Percentiles rank a stretch among this genome's conserved stretches.
phyloP scores from a whole-genome alignment of 2,888 invertebrate species.

The Caenorhabditis sulstoni region DNA sequence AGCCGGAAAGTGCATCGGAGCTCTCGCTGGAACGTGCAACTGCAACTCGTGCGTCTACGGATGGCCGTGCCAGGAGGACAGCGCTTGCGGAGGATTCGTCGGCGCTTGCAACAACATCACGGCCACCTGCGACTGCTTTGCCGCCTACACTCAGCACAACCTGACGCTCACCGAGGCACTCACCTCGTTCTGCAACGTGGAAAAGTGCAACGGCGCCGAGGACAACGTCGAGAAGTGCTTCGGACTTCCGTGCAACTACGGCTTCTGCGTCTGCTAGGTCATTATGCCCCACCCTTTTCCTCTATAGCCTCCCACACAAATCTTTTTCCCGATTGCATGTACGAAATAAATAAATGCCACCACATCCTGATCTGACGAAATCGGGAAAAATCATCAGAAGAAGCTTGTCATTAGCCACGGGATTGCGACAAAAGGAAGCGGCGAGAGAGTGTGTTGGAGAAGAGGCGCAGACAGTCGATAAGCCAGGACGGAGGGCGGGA shows the following conservation, averaged over 20 bases:
- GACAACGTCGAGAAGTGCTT: conserved; percentile 53
- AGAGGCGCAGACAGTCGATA: conserved; percentile 7
- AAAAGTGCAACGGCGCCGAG: conserved; percentile 48
- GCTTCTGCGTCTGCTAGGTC: conserved; percentile 57
- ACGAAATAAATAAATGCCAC: conserved; percentile 44
- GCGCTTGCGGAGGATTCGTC: conserved; percentile 58
- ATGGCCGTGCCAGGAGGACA: conserved; percentile 60
- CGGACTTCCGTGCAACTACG: conserved; percentile 61
- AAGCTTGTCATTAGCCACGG: conserved; percentile 31
- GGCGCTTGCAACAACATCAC: conserved; percentile 56
- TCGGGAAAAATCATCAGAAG: conserved; percentile 18
- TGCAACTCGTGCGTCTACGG: conserved; percentile 57
- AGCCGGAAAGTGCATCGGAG: conserved; percentile 60
- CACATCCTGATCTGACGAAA: conserved; percentile 12
- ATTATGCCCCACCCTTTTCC: conserved; percentile 4
- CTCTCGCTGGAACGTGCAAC: conserved; percentile 58
- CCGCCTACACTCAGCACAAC: conserved; percentile 50
- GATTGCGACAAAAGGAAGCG: conserved; percentile 20
- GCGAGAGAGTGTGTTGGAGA: not conserved
- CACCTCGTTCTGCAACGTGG: conserved; percentile 56
- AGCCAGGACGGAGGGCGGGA: conserved; percentile 15
- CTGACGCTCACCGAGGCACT: conserved; percentile 51
- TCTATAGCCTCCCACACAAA: conserved; percentile 1
- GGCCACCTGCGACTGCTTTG: conserved; percentile 57
- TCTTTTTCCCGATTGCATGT: conserved; percentile 31